These are phyloP conservation scores for Solea solea DNA, from an alignment of 2,113 vertebrate species.

Conservation along the genomic window DNA sequence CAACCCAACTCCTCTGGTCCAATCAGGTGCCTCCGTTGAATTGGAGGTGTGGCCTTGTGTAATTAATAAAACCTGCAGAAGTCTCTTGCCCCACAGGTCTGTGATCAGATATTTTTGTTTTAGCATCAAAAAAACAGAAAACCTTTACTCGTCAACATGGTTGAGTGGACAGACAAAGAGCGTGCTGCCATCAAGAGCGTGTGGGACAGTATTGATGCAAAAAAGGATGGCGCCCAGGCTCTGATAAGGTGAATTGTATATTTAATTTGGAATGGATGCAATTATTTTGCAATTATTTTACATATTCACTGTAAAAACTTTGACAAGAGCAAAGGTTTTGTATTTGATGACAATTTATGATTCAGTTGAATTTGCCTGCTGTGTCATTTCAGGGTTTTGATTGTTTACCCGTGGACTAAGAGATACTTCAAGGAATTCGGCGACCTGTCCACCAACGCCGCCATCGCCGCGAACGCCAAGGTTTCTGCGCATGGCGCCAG, in stretches of 20 bases:
- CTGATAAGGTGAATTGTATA: slow-evolving; percentile 58
- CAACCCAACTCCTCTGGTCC: slow-evolving; percentile 18
- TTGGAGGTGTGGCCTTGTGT: slow-evolving; percentile 33
- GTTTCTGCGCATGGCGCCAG: slow-evolving; percentile 78
- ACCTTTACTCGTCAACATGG: slow-evolving; percentile 52
- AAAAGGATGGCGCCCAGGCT: slow-evolving; percentile 52
- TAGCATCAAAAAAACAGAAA: not conserved
- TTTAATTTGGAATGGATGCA: no score
- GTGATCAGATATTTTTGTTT: not conserved
- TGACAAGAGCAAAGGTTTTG: not conserved
- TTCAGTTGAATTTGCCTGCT: no score
- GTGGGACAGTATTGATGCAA: slow-evolving; percentile 47
- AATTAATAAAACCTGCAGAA: slow-evolving; percentile 31
- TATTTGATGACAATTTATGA: not conserved
- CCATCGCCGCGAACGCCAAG: slow-evolving; percentile 68
- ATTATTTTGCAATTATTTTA: no score
- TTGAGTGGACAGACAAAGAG: slow-evolving; percentile 72
- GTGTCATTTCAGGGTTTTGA: slow-evolving; percentile 71
- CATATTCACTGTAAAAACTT: no score
- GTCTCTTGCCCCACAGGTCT: not conserved
- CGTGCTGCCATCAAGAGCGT: slow-evolving; percentile 46
- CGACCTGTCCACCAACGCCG: slow-evolving; percentile 77
- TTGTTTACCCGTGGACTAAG: slow-evolving; percentile 82
- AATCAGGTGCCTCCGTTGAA: slow-evolving; percentile 18
- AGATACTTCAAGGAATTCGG: slow-evolving; percentile 86